Percentiles rank a stretch among this genome's conserved stretches.
These are phyloP conservation scores for Phylloscopus trochiloides DNA, from an alignment of 2,113 vertebrate species.

Conservation along the genomic window DNA sequence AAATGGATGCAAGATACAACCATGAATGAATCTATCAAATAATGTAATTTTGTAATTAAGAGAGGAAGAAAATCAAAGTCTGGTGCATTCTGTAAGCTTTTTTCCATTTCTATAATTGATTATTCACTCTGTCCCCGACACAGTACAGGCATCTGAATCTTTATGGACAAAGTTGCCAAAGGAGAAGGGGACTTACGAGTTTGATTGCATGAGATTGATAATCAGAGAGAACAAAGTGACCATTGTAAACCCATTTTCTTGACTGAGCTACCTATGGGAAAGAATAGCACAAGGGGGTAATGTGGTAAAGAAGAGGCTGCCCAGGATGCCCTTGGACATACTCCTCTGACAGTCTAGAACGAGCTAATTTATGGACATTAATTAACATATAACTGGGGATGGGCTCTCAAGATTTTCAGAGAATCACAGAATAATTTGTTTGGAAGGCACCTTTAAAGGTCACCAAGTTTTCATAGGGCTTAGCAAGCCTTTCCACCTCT, in stretches of 20 bases:
- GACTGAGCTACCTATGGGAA: neutral
- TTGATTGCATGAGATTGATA: neutral
- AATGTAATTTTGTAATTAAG: neutral
- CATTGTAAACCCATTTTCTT: neutral
- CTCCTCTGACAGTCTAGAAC: neutral
- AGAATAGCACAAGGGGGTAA: neutral
- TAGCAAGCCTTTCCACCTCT: neutral
- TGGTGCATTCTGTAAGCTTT: neutral
- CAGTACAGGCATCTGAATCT: neutral
- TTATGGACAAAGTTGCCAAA: neutral
- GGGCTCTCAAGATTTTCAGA: neutral
- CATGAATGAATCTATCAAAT: neutral
- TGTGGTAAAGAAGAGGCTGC: neutral
- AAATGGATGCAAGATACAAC: neutral
- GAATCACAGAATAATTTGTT: neutral
- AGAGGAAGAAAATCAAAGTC: neutral
- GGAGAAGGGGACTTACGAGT: neutral
- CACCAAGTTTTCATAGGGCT: neutral
- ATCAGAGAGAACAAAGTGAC: neutral
- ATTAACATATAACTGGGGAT: neutral
- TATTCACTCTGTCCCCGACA: neutral
- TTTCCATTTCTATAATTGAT: neutral
- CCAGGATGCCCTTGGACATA: neutral
- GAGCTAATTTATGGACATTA: neutral
- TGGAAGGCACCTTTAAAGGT: neutral